Conservation (phyloP, 2,797 vertebrate genomes). For the Phalanger gymnotis region DNA sequence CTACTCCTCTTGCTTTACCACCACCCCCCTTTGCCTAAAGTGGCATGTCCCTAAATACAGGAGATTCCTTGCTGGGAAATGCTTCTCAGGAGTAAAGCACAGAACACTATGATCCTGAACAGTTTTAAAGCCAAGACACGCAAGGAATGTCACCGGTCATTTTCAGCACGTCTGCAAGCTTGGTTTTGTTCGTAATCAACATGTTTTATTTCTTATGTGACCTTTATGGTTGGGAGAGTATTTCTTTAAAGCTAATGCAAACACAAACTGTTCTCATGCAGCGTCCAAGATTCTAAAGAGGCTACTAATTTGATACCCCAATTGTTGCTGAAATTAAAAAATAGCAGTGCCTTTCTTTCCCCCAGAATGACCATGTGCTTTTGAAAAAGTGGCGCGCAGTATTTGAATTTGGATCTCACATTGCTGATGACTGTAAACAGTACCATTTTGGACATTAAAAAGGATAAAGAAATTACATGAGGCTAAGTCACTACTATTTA, state of each 20-base stretch:
- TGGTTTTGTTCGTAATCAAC: constrained; percentile 54
- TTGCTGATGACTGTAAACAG: constrained; percentile 70
- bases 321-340: constrained; percentile 81
- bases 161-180: constrained; percentile 62
- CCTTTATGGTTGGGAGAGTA: constrained; percentile 77
- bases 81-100: constrained; percentile 56
- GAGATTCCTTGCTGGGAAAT: constrained; percentile 66
- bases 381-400: constrained; percentile 72
- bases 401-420: constrained; percentile 75
- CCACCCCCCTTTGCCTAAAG: constrained; percentile 19
- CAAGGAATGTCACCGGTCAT: constrained; percentile 38
- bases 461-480: neutral
- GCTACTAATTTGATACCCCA: constrained; percentile 82
- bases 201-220: constrained; percentile 74
- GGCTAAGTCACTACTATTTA: neutral
- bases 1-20: neutral
- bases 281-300: constrained; percentile 81
- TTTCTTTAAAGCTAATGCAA: constrained; percentile 81
- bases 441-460: constrained; percentile 34
- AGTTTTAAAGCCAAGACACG: constrained; percentile 33
- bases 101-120: neutral
- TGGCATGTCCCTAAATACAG: neutral
- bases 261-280: constrained; percentile 76
- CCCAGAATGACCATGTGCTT: constrained; percentile 60
- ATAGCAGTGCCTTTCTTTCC: constrained; percentile 80